phyloP scores from a whole-genome alignment of 2,113 vertebrate genomes.

The Machaerirhynchus nigripectus region DNA sequence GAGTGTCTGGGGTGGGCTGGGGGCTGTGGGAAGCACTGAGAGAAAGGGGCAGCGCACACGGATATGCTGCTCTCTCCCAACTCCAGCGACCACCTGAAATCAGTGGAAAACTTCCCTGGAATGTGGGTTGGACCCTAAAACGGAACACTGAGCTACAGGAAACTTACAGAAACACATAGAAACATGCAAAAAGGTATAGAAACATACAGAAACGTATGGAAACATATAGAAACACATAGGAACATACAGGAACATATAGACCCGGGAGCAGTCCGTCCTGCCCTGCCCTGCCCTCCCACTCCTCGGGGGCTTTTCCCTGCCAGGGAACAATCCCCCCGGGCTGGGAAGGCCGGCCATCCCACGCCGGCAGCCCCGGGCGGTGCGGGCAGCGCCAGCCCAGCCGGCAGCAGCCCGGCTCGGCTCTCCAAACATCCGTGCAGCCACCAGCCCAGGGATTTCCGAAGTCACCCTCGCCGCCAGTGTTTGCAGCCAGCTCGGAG shows the following conservation, averaged over 20 bases:
- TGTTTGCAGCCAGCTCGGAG: neutral
- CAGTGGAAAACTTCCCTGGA: neutral
- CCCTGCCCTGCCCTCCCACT: neutral
- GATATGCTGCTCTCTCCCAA: neutral
- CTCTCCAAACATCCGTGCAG: neutral
- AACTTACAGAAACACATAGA: neutral
- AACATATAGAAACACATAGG: rapidly evolving
- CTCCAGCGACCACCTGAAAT: neutral
- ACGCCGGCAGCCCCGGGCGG: neutral
- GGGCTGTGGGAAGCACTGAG: neutral
- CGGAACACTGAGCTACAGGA: neutral
- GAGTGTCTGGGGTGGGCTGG: neutral
- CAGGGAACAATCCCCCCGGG: rapidly evolving
- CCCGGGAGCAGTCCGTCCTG: rapidly evolving
- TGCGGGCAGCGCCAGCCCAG: neutral
- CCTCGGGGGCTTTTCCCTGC: neutral
- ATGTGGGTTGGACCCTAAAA: neutral
- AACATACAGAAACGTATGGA: too few relatives aligned
- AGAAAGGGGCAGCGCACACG: rapidly evolving
- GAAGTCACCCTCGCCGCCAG: neutral
- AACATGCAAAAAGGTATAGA: rapidly evolving
- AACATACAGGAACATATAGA: neutral
- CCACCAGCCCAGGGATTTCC: neutral
- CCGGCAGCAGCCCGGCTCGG: neutral
- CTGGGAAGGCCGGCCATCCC: neutral